Base-by-base conservation (phyloP, 2,797 vertebrate species). In the Rhodeus uyekii region DNA sequence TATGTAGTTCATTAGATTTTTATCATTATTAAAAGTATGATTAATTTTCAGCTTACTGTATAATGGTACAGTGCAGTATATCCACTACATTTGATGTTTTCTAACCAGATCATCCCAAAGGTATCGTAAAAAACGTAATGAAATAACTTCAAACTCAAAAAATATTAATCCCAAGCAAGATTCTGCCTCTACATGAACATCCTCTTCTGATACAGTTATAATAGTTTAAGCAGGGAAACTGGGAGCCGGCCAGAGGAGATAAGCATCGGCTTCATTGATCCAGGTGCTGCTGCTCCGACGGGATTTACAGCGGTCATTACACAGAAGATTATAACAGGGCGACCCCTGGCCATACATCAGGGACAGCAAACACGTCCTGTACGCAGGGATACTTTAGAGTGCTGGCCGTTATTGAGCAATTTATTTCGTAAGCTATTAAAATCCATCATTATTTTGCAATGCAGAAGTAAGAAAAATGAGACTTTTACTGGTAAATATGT, bases 291-390 rank as follows among this genome's bases (percentile, higher is more conserved):
- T 39, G 65, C 50, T 42, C 79, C 44, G 50, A 38, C 3, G 72
- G 69, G 84, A 86, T 88, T 89, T 71, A 87, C 75, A 68, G 84
- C 71, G 60, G 44, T 84, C 81, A 87, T 89, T 87, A 89, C 61
- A 80, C 81, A 1, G 46, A 38, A 85, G 87, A 89, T 89, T 88
- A 85, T 74, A 75, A 44, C 83, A 68, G 65, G 53, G 74, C 78
- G 61, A 55, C 80, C 64, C 5, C 42, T 29, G 38, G 72, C 65
- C 74, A 77, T 80, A 44, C 63, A 53, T 24, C n/a, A 83, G 39
- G 50, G 61, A 73, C 76, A 77, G 76, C 67, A 78, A 55, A 85
- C 64, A 81, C 76, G 83, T 46, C 71, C 50, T 82, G 38, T 71
- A 61, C 4, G 24, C 38, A 46, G 13, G 27, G 19, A 42, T 14